Evolutionary conservation across 2,797 vertebrate species (phyloP), one percentile per base, ranked within the genome.

Genomic region (Myotis daubentonii): DNA sequence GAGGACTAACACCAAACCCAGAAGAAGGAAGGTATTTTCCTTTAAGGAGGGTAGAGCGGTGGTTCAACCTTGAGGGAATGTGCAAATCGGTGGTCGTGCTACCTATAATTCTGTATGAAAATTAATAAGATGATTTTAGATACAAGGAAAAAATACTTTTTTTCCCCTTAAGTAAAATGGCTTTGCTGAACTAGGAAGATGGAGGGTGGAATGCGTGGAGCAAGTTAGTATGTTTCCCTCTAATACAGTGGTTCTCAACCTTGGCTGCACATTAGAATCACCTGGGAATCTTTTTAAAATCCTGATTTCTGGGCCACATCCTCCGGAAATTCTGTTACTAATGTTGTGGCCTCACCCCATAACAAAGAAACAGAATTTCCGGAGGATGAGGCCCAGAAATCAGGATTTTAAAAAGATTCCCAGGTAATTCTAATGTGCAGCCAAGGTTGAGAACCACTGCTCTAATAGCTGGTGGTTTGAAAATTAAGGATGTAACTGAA

Each of bases 401-500:
- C 2, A 44, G 44, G 44, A 44, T 44, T 11, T 44, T 2, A 10
- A 44, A 44, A 44, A 44, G 10, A 44, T 44, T 44, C 44, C 44
- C 44, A 44, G 44, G 44, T 44, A 9, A 44, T 44, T 44, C 44
- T 44, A 44, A 44, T 44, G 44, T 44, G 44, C 44, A 44, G 44
- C 44, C 44, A 44, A 44, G 12, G 47, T 47, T 47, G 47, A 47
- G 13, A 47, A 47, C 47, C 47, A 47, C 47, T 47, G 47, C 13
- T 47, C 44, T 44, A 44, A 33, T 19, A 30, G n/a, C 72, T 76
- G 68, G 51, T 55, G 33, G 25, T 83, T 90, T 92, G 62, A 74
- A 88, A 93, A 81, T 33, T 22, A 70, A 80, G 55, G 3, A 25
- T 23, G 20, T 93, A 82, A 93, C 0, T 96, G 71, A 89, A 96